Percentiles rank a stretch among this genome's conserved stretches.
phyloP scores from a whole-genome alignment of 1,140 invertebrate genomes.

The Drosophila arizonae region DNA sequence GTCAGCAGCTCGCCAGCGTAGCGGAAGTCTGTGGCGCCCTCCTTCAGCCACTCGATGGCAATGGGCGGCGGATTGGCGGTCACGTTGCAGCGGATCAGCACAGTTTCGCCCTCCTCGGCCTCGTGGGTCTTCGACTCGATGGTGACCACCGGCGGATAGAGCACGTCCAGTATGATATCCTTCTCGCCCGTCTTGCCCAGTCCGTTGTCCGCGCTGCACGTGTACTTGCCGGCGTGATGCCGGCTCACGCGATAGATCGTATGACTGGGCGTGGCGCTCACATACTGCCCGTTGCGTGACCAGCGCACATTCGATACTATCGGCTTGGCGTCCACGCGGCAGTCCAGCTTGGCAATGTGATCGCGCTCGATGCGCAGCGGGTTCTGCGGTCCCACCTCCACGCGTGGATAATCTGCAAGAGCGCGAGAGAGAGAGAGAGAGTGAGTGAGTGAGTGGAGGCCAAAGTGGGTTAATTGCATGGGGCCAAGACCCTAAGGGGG shows the following conservation, averaged over 20 bases:
- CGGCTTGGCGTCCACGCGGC: constrained; percentile 94
- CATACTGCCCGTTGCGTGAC: constrained; percentile 91
- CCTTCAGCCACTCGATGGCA: constrained; percentile 93
- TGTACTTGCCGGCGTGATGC: constrained; percentile 93
- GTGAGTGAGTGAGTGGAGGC: constrained; percentile 40
- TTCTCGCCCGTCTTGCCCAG: constrained; percentile 90
- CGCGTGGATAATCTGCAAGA: constrained; percentile 92
- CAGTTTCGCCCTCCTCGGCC: constrained; percentile 91
- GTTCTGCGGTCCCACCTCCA: constrained; percentile 94
- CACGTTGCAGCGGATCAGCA: constrained; percentile 93
- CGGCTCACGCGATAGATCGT: constrained; percentile 89
- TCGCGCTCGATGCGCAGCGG: constrained; percentile 93
- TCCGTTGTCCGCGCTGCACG: constrained; percentile 93
- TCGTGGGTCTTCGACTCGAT: constrained; percentile 91
- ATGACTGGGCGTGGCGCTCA: constrained; percentile 90
- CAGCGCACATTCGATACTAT: constrained; percentile 90
- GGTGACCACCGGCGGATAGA: constrained; percentile 91
- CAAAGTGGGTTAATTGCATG: constrained; percentile 9
- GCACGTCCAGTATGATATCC: constrained; percentile 91
- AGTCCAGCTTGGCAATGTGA: constrained; percentile 90
- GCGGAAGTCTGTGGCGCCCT: constrained; percentile 91
- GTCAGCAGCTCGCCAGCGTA: constrained; percentile 90
- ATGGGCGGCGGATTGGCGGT: constrained; percentile 91
- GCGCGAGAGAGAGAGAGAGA: constrained; percentile 33
- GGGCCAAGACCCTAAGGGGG: background rate